Evolutionary conservation across 1,140 invertebrate species (phyloP).

Genomic region (Lepidurus couesii): DNA sequence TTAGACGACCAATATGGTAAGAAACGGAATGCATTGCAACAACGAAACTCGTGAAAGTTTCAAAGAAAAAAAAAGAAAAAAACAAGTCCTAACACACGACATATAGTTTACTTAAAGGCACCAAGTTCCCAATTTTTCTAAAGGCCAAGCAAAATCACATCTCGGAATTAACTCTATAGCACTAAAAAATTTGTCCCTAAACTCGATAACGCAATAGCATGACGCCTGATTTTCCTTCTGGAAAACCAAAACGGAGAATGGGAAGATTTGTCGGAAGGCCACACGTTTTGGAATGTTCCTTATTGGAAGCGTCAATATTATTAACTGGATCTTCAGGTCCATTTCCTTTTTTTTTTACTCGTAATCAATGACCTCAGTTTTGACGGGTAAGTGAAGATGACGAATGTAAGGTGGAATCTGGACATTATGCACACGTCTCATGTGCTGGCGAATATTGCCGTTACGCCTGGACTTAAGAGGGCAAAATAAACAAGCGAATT

Average conservation of each 20-base stretch:
- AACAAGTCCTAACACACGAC: neutral
- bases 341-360: neutral
- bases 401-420: constrained; percentile 31
- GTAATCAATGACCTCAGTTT: neutral
- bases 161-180: neutral
- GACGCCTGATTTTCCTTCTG: neutral
- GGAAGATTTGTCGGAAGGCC: constrained; percentile 5
- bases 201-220: neutral
- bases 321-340: neutral
- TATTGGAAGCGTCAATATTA: neutral
- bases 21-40: constrained; percentile 13
- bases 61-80: neutral
- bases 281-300: constrained; percentile 14
- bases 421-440: constrained; percentile 38
- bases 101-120: constrained; percentile 15
- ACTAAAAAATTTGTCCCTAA: neutral
- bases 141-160: neutral
- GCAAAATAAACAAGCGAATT: constrained; percentile 45
- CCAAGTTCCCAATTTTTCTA: constrained; percentile 9
- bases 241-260: neutral
- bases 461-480: constrained; percentile 40
- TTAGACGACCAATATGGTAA: neutral
- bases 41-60: neutral
- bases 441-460: constrained; percentile 38
- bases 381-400: constrained; percentile 14